Evolutionary conservation across 2,888 invertebrate species (phyloP).

Genomic region (Isotomurus palustris): DNA sequence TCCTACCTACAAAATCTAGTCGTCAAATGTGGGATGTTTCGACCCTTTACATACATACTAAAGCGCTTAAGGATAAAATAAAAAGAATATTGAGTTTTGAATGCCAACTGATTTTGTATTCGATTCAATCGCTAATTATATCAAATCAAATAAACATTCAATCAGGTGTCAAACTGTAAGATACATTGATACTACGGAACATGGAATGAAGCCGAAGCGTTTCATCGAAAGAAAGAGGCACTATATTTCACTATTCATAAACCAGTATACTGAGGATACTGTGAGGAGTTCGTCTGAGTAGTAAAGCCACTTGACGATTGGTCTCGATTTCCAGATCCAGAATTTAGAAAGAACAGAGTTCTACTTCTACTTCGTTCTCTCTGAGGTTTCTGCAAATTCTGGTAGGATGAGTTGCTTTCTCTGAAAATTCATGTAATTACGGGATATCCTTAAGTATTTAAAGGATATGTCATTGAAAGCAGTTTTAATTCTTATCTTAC

Average conservation of each 20-base stretch:
- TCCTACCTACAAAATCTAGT: too few species aligned
- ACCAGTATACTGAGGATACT: slow-evolving; percentile 30
- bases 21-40: too few species aligned
- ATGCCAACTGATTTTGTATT: too few species aligned
- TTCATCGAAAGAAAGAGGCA: too few species aligned
- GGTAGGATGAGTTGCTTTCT: neutral
- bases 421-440: neutral
- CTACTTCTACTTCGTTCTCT: slow-evolving; percentile 42
- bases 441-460: neutral
- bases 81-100: too few species aligned
- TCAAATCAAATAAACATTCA: too few species aligned
- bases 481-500: slow-evolving; percentile 51
- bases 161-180: too few species aligned
- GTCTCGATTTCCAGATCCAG: slow-evolving; percentile 16
- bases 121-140: too few species aligned
- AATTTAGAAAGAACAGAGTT: slow-evolving; percentile 44
- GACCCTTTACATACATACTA: too few species aligned
- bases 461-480: neutral
- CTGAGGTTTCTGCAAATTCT: slow-evolving; percentile 35
- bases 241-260: slow-evolving; percentile 2
- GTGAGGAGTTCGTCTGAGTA: slow-evolving; percentile 13
- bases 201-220: too few species aligned
- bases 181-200: too few species aligned
- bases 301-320: slow-evolving; percentile 8
- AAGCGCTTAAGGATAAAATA: too few species aligned